Base-by-base conservation (phyloP, 2,888 invertebrate species). In the Selenia dentaria region DNA sequence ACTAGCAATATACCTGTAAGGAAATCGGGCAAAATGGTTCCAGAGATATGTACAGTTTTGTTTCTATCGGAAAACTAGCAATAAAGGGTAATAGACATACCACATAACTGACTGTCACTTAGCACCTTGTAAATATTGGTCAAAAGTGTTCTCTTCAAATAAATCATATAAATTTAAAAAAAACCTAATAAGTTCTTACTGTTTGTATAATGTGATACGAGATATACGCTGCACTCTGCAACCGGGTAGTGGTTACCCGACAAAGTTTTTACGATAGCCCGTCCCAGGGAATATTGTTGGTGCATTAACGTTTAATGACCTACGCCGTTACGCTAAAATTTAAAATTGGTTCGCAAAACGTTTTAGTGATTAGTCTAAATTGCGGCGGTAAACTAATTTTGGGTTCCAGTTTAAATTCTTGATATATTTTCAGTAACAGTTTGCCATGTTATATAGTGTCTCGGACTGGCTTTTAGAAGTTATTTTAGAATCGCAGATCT, bases 191-290 rank as follows among this genome's bases (percentile, higher is more conserved):
- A n/a, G 22, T 22, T 22, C 39, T 36, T 41, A 41, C 37, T 33
- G 37, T 1, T 20, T 25, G 20, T 25, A 16, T 31, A 24, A 14
- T 46, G 32, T 54, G 53, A 54, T 65, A 8, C 6, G 6, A 18
- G 4, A 57, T 61, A 64, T 67, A 66, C 13, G 26, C 18, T 48
- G 41, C 37, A 42, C 65, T 69, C 67, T 69, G 62, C 66, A 64
- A 58, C 62, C 56, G 62, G 52, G 68, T 64, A 40, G 66, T 60
- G 63, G 74, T 70, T 74, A 77, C 78, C 70, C 74, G 74, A 67
- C 67, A 76, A 88, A 88, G 85, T 88, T 87, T 88, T 88, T 86
- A 87, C 84, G 84, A 82, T 74, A 61, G 70, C 75, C 71, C 71
- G 76, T 74, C 67, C 72, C 67, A 52, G 70, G 64, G 79, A 75